These are phyloP conservation scores for Epinotia bilunana DNA, from an alignment of 2,888 invertebrate genomes.

Conservation along the genomic window DNA sequence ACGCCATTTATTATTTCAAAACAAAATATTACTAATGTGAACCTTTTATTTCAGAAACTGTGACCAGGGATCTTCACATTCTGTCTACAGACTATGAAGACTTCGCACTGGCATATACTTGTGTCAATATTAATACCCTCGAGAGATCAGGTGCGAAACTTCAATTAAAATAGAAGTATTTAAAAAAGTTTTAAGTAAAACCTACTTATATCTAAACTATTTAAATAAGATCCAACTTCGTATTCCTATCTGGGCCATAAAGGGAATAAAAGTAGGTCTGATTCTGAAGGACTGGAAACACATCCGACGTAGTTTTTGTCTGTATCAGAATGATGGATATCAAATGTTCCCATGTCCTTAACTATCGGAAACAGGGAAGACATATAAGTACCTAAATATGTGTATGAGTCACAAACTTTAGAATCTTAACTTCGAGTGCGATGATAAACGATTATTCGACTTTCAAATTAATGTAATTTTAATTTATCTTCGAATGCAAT, in stretches of 20 bases:
- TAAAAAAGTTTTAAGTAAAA: neutral
- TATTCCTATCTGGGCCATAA: neutral
- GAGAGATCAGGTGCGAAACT: slow-evolving; percentile 60
- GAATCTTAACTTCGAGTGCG: neutral
- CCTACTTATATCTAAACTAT: neutral
- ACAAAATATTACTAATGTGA: neutral
- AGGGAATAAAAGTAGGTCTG: neutral
- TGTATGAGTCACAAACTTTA: too few relatives aligned
- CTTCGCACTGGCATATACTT: slow-evolving; percentile 87
- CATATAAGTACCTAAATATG: neutral
- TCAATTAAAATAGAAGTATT: neutral
- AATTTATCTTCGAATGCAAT: too few relatives aligned
- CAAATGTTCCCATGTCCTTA: neutral
- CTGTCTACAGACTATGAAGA: slow-evolving; percentile 86
- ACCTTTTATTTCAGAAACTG: slow-evolving; percentile 55
- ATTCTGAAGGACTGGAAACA: neutral
- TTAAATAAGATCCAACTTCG: neutral
- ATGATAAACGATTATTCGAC: neutral
- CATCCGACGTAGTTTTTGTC: too few relatives aligned
- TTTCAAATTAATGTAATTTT: too few relatives aligned
- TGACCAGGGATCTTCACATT: slow-evolving; percentile 74
- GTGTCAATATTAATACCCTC: slow-evolving; percentile 66
- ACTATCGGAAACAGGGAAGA: neutral
- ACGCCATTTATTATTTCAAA: neutral
- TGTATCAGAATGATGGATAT: neutral